phyloP scores from a whole-genome alignment of 2,113 vertebrate genomes.

The Lates calcarifer region DNA sequence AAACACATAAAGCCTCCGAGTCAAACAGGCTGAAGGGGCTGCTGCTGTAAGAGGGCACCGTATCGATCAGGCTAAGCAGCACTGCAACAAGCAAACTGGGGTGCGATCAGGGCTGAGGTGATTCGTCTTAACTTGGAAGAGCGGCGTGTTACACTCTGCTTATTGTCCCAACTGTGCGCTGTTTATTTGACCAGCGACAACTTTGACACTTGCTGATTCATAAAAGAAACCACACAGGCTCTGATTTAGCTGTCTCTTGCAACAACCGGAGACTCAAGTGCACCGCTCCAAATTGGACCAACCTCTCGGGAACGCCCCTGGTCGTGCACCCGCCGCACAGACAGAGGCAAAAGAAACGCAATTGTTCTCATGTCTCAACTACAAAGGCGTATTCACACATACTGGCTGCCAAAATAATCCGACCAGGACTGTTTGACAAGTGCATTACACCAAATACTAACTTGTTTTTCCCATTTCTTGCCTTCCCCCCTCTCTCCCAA shows the following conservation, averaged over 20 bases:
- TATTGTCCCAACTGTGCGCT: neutral
- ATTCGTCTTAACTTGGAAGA: constrained; percentile 18
- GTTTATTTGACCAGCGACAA: neutral
- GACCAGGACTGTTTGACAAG: constrained; percentile 10
- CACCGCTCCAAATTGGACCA: constrained; percentile 75
- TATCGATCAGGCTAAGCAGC: constrained; percentile 44
- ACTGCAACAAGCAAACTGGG: constrained; percentile 49
- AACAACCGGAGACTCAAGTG: constrained; percentile 73
- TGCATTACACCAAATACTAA: constrained; percentile 41
- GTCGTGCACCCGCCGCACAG: constrained; percentile 78
- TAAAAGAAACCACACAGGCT: neutral
- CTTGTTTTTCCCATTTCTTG: constrained; percentile 20
- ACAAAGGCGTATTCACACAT: constrained; percentile 55
- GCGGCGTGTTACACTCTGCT: neutral
- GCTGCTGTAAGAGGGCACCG: constrained; percentile 2
- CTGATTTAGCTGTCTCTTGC: constrained; percentile 53
- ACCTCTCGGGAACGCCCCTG: constrained; percentile 82
- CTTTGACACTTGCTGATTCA: constrained; percentile 9
- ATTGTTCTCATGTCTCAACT: constrained; percentile 80
- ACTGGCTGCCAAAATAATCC: constrained; percentile 30
- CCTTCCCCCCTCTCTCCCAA: too few species aligned
- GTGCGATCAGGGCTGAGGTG: constrained; percentile 37
- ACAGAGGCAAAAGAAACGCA: constrained; percentile 68
- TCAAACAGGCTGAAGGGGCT: neutral
- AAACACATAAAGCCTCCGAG: constrained; percentile 3